Conservation (phyloP, 2,113 vertebrate species). For the Amphiprion ocellaris region DNA sequence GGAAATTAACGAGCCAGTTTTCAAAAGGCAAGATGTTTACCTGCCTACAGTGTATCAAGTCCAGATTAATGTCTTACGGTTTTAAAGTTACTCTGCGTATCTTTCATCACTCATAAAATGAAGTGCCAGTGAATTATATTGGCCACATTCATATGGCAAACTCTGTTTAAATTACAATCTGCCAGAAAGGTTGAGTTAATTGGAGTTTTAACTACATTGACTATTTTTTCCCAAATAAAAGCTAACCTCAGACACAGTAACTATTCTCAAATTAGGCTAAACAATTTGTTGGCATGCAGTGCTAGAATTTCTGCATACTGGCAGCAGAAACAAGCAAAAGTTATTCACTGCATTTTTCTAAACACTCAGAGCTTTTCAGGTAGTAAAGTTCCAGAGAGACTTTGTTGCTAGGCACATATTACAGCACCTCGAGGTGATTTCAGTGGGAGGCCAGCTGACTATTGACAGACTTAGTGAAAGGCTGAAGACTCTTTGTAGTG, state of each 20-base stretch:
- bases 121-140: conserved; percentile 8
- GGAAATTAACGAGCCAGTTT: conserved; percentile 1
- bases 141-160: conserved; percentile 46
- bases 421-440: conserved; percentile 40
- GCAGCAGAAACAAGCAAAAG: conserved; percentile 32
- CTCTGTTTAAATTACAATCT: conserved; percentile 37
- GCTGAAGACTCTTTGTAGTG: conserved; percentile 28
- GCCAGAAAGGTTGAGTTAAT: conserved; percentile 61
- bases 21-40: conserved; percentile 11
- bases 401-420: conserved; percentile 33
- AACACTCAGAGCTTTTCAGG: conserved; percentile 9
- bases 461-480: conserved; percentile 25
- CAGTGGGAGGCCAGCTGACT: conserved; percentile 24
- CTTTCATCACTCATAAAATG: conserved; percentile 1
- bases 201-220: conserved; percentile 55
- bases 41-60: conserved; percentile 16
- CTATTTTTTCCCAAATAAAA: conserved; percentile 64
- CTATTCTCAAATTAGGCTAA: conserved; percentile 50
- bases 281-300: conserved; percentile 48
- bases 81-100: conserved; percentile 15
- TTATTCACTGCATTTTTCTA: conserved; percentile 12
- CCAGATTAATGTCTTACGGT: neutral
- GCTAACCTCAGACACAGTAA: conserved; percentile 64
- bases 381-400: conserved; percentile 31
- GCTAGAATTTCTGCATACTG: conserved; percentile 15